These are phyloP conservation scores for Drosophila guanche DNA, from an alignment of 1,140 invertebrate genomes.

Conservation along the genomic window DNA sequence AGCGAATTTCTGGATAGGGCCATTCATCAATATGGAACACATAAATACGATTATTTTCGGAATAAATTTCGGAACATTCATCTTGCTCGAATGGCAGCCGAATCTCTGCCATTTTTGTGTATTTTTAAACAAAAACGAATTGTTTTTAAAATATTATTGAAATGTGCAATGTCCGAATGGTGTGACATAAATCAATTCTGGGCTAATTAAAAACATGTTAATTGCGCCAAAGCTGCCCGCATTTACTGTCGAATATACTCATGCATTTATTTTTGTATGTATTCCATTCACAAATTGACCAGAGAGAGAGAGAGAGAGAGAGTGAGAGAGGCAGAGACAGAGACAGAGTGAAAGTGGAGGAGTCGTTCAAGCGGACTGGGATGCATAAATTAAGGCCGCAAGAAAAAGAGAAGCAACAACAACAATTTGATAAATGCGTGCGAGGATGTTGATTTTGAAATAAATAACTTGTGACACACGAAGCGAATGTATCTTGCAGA, in stretches of 20 bases:
- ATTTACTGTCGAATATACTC: conserved; percentile 46
- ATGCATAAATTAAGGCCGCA: conserved; percentile 36
- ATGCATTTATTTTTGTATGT: conserved; percentile 17
- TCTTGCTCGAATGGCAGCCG: conserved; percentile 49
- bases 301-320: neutral
- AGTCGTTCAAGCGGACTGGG: neutral
- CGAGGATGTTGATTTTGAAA: conserved; percentile 36
- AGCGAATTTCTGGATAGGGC: conserved; percentile 5
- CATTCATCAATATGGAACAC: conserved; percentile 25
- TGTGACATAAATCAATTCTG: conserved; percentile 69
- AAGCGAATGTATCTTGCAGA: conserved; percentile 37
- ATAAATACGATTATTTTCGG: conserved; percentile 28
- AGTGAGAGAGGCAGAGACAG: too few species aligned
- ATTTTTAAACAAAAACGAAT: conserved; percentile 37
- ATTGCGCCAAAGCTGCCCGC: conserved; percentile 44
- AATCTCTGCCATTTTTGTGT: conserved; percentile 17
- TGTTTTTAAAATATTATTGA: conserved; percentile 60
- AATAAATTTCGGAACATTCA: conserved; percentile 18
- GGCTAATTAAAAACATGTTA: conserved; percentile 74
- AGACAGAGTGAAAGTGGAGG: too few species aligned
- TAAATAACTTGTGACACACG: conserved; percentile 57
- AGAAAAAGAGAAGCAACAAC: conserved; percentile 17
- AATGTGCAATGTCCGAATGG: conserved; percentile 53
- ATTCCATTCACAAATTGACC: conserved; percentile 64
- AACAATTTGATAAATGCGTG: conserved; percentile 64